phyloP scores from a whole-genome alignment of 2,888 invertebrate genomes.

The Aphodius sticticus region DNA sequence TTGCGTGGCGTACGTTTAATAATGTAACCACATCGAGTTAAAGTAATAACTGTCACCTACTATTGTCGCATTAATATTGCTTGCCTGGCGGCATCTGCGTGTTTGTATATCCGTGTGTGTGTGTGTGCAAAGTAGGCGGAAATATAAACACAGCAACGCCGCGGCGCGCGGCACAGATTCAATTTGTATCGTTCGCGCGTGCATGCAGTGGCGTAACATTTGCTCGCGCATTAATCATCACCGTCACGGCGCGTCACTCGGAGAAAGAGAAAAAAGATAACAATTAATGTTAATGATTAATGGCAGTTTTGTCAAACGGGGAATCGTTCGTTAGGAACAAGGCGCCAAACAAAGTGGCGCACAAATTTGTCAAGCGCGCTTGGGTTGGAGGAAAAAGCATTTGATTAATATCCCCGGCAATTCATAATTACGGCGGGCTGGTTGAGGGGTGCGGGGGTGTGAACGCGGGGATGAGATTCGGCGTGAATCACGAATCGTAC shows the following conservation, averaged over 20 bases:
- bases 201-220: slow-evolving; percentile 8
- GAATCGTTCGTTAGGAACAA: slow-evolving; percentile 16
- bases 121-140: background rate
- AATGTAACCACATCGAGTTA: slow-evolving; percentile 4
- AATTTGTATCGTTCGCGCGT: background rate
- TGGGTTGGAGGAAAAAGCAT: slow-evolving; percentile 7
- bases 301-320: slow-evolving; percentile 24
- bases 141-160: background rate
- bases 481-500: background rate
- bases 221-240: slow-evolving; percentile 11
- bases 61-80: background rate
- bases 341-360: slow-evolving; percentile 21
- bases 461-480: background rate
- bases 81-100: background rate
- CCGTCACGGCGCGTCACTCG: background rate
- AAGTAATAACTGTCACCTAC: slow-evolving; percentile 4
- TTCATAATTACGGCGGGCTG: slow-evolving; percentile 16
- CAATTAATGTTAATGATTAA: slow-evolving; percentile 24
- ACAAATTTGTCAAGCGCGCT: slow-evolving; percentile 21
- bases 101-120: background rate
- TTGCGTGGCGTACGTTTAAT: background rate
- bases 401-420: slow-evolving; percentile 21
- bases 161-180: background rate
- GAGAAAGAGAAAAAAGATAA: slow-evolving; percentile 16
- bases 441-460: background rate